These are phyloP conservation scores for Myotis daubentonii DNA, from an alignment of 2,797 vertebrate genomes.

Conservation along the genomic window DNA sequence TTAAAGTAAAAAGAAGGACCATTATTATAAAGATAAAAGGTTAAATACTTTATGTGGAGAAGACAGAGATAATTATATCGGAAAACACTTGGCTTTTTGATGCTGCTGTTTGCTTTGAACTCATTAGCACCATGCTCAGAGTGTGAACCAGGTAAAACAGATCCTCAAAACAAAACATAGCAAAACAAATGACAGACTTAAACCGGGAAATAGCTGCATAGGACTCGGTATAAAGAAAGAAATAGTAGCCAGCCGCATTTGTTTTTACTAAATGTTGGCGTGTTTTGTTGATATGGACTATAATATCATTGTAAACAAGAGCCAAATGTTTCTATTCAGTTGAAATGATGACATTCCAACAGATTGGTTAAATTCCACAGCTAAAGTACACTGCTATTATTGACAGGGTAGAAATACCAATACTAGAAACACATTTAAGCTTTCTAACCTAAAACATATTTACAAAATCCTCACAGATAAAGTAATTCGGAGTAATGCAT, in stretches of 20 bases:
- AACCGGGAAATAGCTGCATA: neutral
- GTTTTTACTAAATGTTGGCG: neutral
- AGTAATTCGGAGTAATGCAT: neutral
- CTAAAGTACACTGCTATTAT: neutral
- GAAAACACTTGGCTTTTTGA: slow-evolving; percentile 60
- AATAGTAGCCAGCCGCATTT: slow-evolving; percentile 4
- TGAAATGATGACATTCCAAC: neutral
- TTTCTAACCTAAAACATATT: slow-evolving; percentile 31
- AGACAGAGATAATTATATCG: slow-evolving; percentile 51
- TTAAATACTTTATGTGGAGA: neutral
- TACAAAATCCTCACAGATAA: neutral
- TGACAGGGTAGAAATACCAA: neutral
- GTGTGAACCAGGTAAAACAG: slow-evolving; percentile 59
- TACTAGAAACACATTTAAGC: neutral
- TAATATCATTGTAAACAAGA: neutral
- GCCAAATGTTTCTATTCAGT: neutral
- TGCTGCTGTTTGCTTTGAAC: slow-evolving; percentile 10
- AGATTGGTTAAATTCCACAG: neutral
- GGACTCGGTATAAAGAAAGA: neutral
- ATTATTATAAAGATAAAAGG: slow-evolving; percentile 51
- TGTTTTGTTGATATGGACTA: neutral
- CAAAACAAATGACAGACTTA: neutral
- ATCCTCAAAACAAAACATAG: neutral
- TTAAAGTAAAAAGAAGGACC: neutral
- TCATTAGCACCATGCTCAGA: slow-evolving; percentile 58